These are phyloP conservation scores for Erebia aethiops DNA, from an alignment of 2,888 invertebrate species.

Conservation along the genomic window DNA sequence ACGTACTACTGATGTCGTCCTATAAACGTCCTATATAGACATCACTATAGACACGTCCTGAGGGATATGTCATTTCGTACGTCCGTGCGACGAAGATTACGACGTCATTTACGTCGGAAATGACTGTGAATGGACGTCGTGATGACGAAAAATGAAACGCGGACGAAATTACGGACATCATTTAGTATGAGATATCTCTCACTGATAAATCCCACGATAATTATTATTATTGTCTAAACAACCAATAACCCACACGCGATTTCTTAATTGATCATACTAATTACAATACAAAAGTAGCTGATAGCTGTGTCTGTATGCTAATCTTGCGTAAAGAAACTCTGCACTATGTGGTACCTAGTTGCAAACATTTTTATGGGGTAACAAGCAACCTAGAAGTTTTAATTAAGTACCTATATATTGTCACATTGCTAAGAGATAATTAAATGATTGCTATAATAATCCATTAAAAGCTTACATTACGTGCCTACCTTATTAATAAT, in stretches of 20 bases:
- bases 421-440: not conserved
- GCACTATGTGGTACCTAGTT: conserved; percentile 2
- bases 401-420: not conserved
- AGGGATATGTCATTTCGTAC: too few relatives aligned
- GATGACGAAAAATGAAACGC: too few relatives aligned
- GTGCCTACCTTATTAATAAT: too few relatives aligned
- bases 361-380: conserved; percentile 21
- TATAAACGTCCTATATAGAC: too few relatives aligned
- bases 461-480: not conserved
- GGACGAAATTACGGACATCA: too few relatives aligned
- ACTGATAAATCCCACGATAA: conserved; percentile 11
- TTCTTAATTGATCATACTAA: conserved; percentile 39
- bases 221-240: not conserved
- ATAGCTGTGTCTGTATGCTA: conserved; percentile 19
- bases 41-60: too few relatives aligned
- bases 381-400: conserved; percentile 10
- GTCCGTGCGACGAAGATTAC: too few relatives aligned
- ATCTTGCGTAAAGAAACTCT: conserved; percentile 24
- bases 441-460: not conserved
- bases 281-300: conserved; percentile 34
- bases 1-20: too few relatives aligned
- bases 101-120: too few relatives aligned
- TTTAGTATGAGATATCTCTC: not conserved
- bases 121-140: too few relatives aligned
- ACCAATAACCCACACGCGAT: conserved; percentile 24